Base-by-base conservation (phyloP, 1,140 invertebrate species). In the Drosophila pachea region DNA sequence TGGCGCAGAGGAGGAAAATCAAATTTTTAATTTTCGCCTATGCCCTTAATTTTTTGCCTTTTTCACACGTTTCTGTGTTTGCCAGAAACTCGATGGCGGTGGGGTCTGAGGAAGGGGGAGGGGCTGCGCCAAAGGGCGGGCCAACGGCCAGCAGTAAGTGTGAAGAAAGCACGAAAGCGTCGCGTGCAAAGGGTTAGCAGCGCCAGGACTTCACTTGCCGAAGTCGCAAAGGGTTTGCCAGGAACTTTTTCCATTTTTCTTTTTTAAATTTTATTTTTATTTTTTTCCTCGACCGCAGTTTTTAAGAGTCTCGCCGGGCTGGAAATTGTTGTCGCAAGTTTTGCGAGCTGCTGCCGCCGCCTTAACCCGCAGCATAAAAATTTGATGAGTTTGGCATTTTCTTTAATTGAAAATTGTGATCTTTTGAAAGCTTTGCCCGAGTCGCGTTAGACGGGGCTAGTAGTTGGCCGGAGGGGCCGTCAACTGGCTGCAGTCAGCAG, bases 381-480 rank as follows among this genome's bases (percentile, higher is more conserved):
- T 87, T 87, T 87, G 84, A 87, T 87, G 83, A 87, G 83, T 83
- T 87, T 83, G 84, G 70, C 84, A 87, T 74, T 87, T 87, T 79
- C 84, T 87, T 87, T 87, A 87, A 87, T 87, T 87, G 83, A 87
- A 87, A 87, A 68, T 87, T 87, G 84, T 87, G 83, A 87, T 87
- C 78, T 87, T 87, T 79, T 87, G 68, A 87, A 79, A 87, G 83
- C 83, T 87, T 87, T 79, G 83, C 69, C 40, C 22, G 67, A 79
- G 59, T 70, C 48, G 31, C 45, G 48, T 22, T 35, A 33, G 33
- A 33, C 50, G 8, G 49, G 31, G 43, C 22, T 61, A 72, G 35
- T 67, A 59, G 52, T 38, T 66, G 7, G 36, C 54, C 31, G 12
- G 33, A 31, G 50, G 48, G 35, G 62, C 45, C 65, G 43, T 84